A percentile compares a stretch with the other conserved stretches of the same genome.
phyloP scores from a whole-genome alignment of 2,113 vertebrate species.

The Odontesthes bonariensis region DNA sequence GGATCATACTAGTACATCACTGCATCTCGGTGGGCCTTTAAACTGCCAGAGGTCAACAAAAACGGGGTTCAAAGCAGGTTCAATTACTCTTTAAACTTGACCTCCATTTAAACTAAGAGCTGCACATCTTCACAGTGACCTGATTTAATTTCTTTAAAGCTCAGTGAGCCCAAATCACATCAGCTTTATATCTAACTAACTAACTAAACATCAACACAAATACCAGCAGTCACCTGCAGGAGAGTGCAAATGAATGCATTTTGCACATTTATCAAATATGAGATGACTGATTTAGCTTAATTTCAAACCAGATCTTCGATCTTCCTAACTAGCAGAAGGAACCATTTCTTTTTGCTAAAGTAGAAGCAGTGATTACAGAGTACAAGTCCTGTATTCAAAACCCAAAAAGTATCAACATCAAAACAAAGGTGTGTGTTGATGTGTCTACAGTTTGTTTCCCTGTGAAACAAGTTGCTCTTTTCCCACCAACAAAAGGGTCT shows the following conservation, averaged over 20 bases:
- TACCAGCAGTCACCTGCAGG: conserved; percentile 2
- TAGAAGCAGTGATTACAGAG: neutral
- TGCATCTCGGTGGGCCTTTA: neutral
- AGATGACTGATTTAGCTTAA: neutral
- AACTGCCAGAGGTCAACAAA: neutral
- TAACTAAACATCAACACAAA: neutral
- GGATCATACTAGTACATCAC: neutral
- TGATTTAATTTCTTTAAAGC: neutral
- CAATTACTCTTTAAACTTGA: neutral
- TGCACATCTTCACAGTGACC: neutral
- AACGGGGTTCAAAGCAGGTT: neutral
- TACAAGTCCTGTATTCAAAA: neutral
- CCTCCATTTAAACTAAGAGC: neutral
- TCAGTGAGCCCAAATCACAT: neutral
- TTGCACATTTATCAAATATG: neutral
- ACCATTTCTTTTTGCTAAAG: too few species aligned
- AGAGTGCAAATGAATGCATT: neutral
- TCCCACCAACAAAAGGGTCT: neutral
- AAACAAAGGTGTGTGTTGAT: neutral
- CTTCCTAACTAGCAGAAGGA: neutral
- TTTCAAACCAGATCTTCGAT: neutral
- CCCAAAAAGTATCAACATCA: neutral
- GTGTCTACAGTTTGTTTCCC: too few species aligned
- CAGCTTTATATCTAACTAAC: neutral
- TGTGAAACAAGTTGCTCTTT: neutral